These are phyloP conservation scores for Caenorhabditis sp. DNA, from an alignment of 2,888 invertebrate genomes.

Conservation along the genomic window DNA sequence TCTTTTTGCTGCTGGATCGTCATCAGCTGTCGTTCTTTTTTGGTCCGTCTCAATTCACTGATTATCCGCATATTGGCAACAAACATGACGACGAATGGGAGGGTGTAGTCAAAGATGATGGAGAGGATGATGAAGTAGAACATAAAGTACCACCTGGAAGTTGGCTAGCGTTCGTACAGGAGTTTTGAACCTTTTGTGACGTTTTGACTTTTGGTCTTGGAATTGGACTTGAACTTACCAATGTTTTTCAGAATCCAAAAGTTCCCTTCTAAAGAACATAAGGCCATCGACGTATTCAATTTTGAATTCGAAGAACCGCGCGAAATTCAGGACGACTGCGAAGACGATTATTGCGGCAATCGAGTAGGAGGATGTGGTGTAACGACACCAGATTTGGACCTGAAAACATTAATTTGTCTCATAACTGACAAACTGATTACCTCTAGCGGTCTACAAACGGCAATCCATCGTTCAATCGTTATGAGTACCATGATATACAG, in stretches of 20 bases:
- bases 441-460: constrained; percentile 60
- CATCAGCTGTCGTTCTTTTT: constrained; percentile 58
- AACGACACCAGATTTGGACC: constrained; percentile 60
- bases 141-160: constrained; percentile 59
- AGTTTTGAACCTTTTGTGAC: too few relatives aligned
- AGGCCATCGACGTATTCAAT: constrained; percentile 49
- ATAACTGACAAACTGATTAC: constrained; percentile 6
- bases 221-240: constrained; percentile 12
- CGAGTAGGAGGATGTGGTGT: constrained; percentile 56
- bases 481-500: constrained; percentile 64
- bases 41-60: constrained; percentile 47
- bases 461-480: constrained; percentile 62
- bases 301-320: constrained; percentile 60
- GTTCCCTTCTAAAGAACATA: constrained; percentile 40
- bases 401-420: constrained; percentile 14
- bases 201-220: too few relatives aligned
- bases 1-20: constrained; percentile 66
- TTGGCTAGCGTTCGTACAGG: too few relatives aligned
- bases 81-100: constrained; percentile 62
- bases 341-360: constrained; percentile 50
- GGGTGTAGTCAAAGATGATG: constrained; percentile 58
- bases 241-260: constrained; percentile 54
- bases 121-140: constrained; percentile 59
- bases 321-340: constrained; percentile 55
- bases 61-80: constrained; percentile 57